Evolutionary conservation across 2,797 vertebrate genomes (phyloP), one percentile per base, ranked within the genome.

Genomic region (Margarornis squamiger): DNA sequence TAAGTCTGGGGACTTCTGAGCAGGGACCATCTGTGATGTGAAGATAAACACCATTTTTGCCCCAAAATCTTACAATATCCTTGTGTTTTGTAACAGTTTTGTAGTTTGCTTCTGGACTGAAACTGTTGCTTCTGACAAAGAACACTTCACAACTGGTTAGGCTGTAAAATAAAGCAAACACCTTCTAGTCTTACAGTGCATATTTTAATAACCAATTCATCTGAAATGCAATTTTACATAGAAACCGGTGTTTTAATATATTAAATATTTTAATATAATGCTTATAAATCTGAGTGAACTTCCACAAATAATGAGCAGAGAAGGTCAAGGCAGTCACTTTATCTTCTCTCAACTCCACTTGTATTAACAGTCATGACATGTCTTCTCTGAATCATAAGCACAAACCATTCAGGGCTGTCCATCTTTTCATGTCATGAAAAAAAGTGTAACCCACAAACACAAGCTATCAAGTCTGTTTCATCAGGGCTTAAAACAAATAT

Each of bases 101-200:
- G 27, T 43, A 70, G n/a, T 19, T 29, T 55, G 16, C 8, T 36
- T 58, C 38, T 66, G 24, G 45, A 83, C 62, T 41, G 81, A 92
- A 86, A 81, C 9, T 55, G 10, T 70, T 83, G 54, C 70, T 85
- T 91, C 73, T 92, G 43, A 92, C 45, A 92, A 95, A 93, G 29
- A 70, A 67, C 9, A 75, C 73, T 95, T 92, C 76, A 82, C 57
- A 86, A 18, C 6, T 38, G 87, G 57, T 77, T 93, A 86, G 29
- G 22, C 8, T 88, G 58, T 27, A 75, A 95, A 72, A 38, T 65
- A 93, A 88, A 84, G 18, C 17, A 92, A 92, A 89, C n/a, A 73
- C 6, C 9, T 88, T 80, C 55, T 39, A 68, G 19, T 43, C 59
- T 54, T 90, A 59, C 30, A 57, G 52, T 72, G 59, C 16, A 5